Evolutionary conservation across 2,797 vertebrate species (phyloP).

Genomic region (Acomys russatus): DNA sequence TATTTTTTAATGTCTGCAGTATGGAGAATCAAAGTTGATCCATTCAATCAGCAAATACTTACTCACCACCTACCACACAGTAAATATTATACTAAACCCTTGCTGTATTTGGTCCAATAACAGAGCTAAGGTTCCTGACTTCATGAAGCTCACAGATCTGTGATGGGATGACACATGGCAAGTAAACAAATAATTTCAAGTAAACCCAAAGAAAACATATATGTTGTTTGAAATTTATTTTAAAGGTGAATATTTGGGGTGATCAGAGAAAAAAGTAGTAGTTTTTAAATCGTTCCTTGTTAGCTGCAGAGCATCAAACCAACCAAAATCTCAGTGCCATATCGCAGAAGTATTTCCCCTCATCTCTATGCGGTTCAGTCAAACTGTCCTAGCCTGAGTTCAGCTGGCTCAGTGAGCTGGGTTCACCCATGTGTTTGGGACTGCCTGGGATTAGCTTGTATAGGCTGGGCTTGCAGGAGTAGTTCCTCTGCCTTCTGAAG

Average conservation of each 20-base stretch:
- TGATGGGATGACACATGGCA: background rate
- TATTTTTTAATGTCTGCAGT: conserved; percentile 9
- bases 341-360: background rate
- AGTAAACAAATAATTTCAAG: conserved; percentile 33
- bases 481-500: background rate
- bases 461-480: background rate
- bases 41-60: conserved; percentile 41
- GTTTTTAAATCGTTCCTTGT: background rate
- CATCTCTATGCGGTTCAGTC: background rate
- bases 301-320: background rate
- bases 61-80: background rate
- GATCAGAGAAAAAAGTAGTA: background rate
- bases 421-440: background rate
- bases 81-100: background rate
- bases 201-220: background rate
- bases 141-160: background rate
- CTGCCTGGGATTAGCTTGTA: background rate
- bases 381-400: background rate
- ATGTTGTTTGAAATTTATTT: background rate
- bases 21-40: background rate
- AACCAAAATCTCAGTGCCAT: background rate
- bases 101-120: background rate
- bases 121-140: background rate
- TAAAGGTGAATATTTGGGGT: conserved; percentile 42
- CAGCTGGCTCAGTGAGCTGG: background rate